Conservation (phyloP, 2,888 invertebrate genomes). For the Coelopa pilipes region DNA sequence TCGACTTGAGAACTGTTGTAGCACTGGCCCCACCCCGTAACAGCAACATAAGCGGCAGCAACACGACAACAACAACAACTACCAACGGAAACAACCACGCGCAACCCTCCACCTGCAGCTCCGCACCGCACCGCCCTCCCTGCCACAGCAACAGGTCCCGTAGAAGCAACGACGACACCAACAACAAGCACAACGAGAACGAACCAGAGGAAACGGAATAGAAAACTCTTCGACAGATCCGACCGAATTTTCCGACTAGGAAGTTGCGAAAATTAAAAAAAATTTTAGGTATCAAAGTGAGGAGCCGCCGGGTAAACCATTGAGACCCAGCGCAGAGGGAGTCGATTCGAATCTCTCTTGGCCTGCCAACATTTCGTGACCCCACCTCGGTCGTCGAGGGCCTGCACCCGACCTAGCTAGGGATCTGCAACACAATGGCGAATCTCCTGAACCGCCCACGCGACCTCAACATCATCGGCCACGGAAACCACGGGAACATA, state of each 20-base stretch:
- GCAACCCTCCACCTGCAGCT: not conserved
- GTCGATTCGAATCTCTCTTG: no score
- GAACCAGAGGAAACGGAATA: not conserved
- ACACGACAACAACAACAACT: slow-evolving; percentile 13
- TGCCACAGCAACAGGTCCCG: not conserved
- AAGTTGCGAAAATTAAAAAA: not conserved
- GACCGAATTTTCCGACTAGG: no score
- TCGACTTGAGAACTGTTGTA: slow-evolving; percentile 39
- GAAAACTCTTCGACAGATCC: not conserved
- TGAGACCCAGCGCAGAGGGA: no score
- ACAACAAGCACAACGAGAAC: not conserved
- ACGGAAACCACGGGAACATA: slow-evolving; percentile 46
- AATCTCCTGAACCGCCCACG: slow-evolving; percentile 41
- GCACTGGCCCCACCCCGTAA: slow-evolving; percentile 27
- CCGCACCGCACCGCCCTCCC: not conserved
- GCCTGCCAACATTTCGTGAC: slow-evolving; percentile 3
- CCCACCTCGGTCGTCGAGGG: no score
- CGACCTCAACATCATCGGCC: slow-evolving; percentile 36
- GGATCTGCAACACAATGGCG: slow-evolving; percentile 24
- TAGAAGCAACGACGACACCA: not conserved
- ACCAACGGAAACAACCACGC: not conserved
- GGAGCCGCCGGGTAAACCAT: no score
- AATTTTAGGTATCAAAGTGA: not conserved
- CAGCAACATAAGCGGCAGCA: slow-evolving; percentile 3
- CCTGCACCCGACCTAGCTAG: not conserved